phyloP scores from a whole-genome alignment of 1,140 invertebrate species.

The Alviniconcha marisindica region DNA sequence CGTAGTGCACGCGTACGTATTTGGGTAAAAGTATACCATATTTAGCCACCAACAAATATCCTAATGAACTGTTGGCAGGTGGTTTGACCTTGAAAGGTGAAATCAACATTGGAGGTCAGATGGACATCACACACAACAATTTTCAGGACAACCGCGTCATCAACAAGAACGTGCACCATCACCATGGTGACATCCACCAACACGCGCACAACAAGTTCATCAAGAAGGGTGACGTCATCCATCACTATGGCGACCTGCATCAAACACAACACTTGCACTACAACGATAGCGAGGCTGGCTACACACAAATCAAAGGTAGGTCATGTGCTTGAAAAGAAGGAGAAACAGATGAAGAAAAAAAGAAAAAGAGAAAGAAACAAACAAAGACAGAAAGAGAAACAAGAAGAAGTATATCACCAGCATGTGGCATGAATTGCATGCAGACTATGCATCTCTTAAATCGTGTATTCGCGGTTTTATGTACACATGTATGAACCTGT shows the following conservation, averaged over 20 bases:
- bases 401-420: too few species aligned
- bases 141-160: constrained; percentile 1
- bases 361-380: too few species aligned
- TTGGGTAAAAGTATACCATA: too few species aligned
- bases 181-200: constrained; percentile 13
- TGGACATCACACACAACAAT: not conserved
- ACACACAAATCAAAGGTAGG: constrained; percentile 12
- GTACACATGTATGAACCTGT: too few species aligned
- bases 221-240: constrained; percentile 28
- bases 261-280: constrained; percentile 5
- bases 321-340: too few species aligned
- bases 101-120: constrained; percentile 9
- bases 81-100: constrained; percentile 21
- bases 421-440: too few species aligned
- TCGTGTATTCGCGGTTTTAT: too few species aligned
- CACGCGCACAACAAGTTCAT: not conserved
- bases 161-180: constrained; percentile 13
- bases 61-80: not conserved
- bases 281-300: constrained; percentile 1
- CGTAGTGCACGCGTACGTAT: not conserved
- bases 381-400: too few species aligned
- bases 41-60: too few species aligned
- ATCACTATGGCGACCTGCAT: constrained; percentile 17
- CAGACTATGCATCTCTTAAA: too few species aligned
- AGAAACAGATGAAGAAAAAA: too few species aligned